Conservation (phyloP, 1,140 invertebrate genomes). For the Temnothorax nylanderi region DNA sequence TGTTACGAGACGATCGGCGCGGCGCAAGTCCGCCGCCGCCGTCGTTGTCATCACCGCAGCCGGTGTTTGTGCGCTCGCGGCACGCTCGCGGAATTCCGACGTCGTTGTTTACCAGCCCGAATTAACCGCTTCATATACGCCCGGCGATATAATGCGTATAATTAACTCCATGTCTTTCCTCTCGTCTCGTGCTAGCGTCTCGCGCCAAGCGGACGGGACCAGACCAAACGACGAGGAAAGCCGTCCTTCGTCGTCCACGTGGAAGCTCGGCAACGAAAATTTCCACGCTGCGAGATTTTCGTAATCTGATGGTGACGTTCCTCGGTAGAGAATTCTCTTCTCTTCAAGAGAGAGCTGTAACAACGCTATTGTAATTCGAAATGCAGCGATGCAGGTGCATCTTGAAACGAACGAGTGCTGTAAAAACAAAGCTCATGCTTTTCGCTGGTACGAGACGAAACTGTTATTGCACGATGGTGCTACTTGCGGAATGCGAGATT, state of each 20-base stretch:
- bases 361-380: neutral
- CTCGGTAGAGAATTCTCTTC: neutral
- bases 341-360: neutral
- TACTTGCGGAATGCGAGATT: slow-evolving; percentile 29
- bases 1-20: slow-evolving; percentile 57
- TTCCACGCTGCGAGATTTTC: neutral
- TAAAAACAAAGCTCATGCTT: neutral
- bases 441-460: neutral
- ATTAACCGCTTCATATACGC: slow-evolving; percentile 59
- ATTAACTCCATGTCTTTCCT: slow-evolving; percentile 56
- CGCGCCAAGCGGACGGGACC: slow-evolving; percentile 20
- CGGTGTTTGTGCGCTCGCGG: slow-evolving; percentile 48
- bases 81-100: slow-evolving; percentile 56
- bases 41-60: neutral
- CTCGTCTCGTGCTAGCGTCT: slow-evolving; percentile 30
- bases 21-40: neutral
- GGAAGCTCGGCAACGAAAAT: slow-evolving; percentile 4
- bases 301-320: neutral
- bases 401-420: neutral
- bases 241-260: neutral
- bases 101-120: slow-evolving; percentile 58
- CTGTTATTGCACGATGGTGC: neutral
- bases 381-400: neutral
- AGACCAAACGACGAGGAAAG: neutral
- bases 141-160: slow-evolving; percentile 54